phyloP scores from a whole-genome alignment of 2,888 invertebrate species.

The Epistrophella euchroma region DNA sequence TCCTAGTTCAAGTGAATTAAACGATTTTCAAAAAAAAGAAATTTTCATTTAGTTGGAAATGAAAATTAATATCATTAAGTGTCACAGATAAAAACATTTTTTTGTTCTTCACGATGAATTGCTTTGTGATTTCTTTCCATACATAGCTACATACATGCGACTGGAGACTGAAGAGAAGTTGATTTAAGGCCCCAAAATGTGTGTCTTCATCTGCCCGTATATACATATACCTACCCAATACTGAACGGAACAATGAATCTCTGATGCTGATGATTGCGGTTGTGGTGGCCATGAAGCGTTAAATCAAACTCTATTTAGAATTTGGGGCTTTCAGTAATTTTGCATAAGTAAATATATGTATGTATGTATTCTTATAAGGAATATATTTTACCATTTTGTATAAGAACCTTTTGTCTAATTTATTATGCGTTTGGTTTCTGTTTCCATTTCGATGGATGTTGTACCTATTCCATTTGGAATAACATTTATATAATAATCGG shows the following conservation, averaged over 20 bases:
- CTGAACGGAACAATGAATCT: background rate
- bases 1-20: background rate
- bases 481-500: conserved; percentile 23
- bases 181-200: background rate
- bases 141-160: background rate
- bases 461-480: conserved; percentile 1
- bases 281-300: conserved; percentile 29
- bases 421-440: conserved; percentile 28
- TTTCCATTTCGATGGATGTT: conserved; percentile 20
- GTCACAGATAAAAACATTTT: conserved; percentile 29
- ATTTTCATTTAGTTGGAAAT: background rate
- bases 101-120: conserved; percentile 17
- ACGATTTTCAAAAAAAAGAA: background rate
- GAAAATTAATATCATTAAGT: conserved; percentile 50
- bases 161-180: background rate
- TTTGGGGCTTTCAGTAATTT: conserved; percentile 17
- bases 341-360: conserved; percentile 41
- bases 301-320: conserved; percentile 38
- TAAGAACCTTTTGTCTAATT: conserved; percentile 22
- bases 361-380: conserved; percentile 14
- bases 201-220: background rate
- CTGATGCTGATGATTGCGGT: conserved; percentile 8
- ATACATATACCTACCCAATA: too few relatives aligned
- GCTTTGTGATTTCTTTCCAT: conserved; percentile 14
- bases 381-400: conserved; percentile 25